These are phyloP conservation scores for Conchocele bisecta DNA, from an alignment of 2,888 invertebrate genomes.

Conservation along the genomic window DNA sequence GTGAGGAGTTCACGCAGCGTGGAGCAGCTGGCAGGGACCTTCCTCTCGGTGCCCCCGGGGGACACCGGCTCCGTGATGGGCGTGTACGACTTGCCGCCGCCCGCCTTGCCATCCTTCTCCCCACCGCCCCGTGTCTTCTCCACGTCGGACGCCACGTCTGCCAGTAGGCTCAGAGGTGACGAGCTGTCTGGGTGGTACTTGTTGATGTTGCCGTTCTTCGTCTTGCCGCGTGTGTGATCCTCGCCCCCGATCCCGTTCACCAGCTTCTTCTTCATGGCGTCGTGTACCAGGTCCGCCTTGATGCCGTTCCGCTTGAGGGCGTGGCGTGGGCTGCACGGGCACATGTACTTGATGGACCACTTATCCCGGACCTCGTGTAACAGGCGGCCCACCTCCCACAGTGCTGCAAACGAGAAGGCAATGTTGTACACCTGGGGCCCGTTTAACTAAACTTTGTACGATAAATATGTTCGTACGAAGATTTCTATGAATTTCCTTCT, in stretches of 20 bases:
- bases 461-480: too few relatives aligned
- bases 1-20: constrained; percentile 92
- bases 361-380: constrained; percentile 90
- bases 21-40: constrained; percentile 86
- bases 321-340: constrained; percentile 85
- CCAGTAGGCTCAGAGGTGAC: constrained; percentile 86
- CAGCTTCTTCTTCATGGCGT: constrained; percentile 75
- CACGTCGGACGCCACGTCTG: constrained; percentile 87
- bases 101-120: constrained; percentile 65
- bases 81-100: constrained; percentile 64
- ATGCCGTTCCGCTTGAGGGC: constrained; percentile 78
- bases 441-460: too few relatives aligned
- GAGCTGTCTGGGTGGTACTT: constrained; percentile 70
- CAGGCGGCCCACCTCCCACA: constrained; percentile 84
- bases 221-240: constrained; percentile 62
- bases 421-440: too few relatives aligned
- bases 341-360: constrained; percentile 91
- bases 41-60: constrained; percentile 66
- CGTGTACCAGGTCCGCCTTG: constrained; percentile 72
- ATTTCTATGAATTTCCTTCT: too few relatives aligned
- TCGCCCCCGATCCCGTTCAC: constrained; percentile 80
- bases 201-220: constrained; percentile 67
- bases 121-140: constrained; percentile 61
- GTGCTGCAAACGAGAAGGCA: constrained; percentile 71
- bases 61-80: constrained; percentile 70